These are phyloP conservation scores for Hippopotamyrus pictus DNA, from an alignment of 2,797 vertebrate genomes.

Conservation along the genomic window DNA sequence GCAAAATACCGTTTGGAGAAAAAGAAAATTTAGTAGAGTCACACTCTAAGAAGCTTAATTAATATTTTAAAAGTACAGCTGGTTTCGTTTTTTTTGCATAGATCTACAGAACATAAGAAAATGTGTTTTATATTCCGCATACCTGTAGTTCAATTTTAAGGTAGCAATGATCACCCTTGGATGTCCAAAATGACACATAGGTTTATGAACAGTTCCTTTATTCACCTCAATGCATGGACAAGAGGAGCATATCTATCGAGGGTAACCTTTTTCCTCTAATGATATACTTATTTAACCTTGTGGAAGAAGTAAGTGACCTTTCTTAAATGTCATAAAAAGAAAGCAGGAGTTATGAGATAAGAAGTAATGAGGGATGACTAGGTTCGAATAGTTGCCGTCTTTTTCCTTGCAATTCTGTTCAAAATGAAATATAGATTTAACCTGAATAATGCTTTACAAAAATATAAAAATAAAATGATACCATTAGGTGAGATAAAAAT, in stretches of 20 bases:
- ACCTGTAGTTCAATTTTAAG: not conserved
- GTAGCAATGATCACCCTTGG: not conserved
- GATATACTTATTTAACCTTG: not conserved
- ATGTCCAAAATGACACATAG: not conserved
- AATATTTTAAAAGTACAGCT: not conserved
- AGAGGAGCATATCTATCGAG: not conserved
- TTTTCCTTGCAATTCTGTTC: not conserved
- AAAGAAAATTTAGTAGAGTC: not conserved
- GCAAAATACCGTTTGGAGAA: not conserved
- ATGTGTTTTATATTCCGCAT: not conserved
- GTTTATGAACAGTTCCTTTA: not conserved
- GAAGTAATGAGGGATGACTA: not conserved
- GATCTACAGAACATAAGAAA: not conserved
- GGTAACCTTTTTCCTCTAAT: constrained; percentile 6
- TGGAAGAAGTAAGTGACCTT: constrained; percentile 20
- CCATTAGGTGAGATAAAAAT: not conserved
- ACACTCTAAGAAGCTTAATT: not conserved
- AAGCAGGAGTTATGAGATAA: constrained; percentile 1
- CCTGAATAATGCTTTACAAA: not conserved
- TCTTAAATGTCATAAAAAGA: constrained; percentile 3
- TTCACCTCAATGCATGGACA: not conserved
- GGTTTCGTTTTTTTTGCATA: not conserved
- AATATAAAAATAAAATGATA: no score
- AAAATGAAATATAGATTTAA: constrained; percentile 10
- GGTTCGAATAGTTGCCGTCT: not conserved